Evolutionary conservation across 2,113 vertebrate genomes (phyloP), one percentile per base, ranked within the genome.

Genomic region (Nettapus auritus): DNA sequence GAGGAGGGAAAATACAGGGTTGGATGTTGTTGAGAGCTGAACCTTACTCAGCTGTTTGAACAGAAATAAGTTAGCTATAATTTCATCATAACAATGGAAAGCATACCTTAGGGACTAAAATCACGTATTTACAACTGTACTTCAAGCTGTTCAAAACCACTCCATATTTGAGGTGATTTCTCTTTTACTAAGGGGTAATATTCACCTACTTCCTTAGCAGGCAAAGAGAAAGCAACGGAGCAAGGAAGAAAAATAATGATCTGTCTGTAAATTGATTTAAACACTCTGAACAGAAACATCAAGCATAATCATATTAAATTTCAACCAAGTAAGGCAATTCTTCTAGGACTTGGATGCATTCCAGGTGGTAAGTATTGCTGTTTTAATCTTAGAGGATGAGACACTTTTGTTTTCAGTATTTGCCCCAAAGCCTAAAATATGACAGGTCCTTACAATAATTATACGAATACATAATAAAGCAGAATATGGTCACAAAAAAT

Each of bases 301-400:
- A 89, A 76, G 40, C 31, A 69, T 20, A 62, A 74, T 26, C 4
- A 33, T 60, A 89, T 40, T 40, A 75, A 88, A 91, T 86, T 63
- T 46, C 2, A 0, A 76, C 13, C 13, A 89, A 82, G 28, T 26
- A 67, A 94, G 42, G 33, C 70, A 85, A 17, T 34, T 85, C 80
- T 89, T 63, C 33, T 53, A 82, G 67, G 36, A 69, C 31, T 89
- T 75, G 75, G 57, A 89, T 33, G 44, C 46, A 78, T 36, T 69
- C 38, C 50, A 74, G 70, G 62, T 16, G 89, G 85, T 93, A 94
- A 96, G 94, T 94, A 96, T 62, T 67, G 34, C 36, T 81, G 33
- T 52, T 70, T 38, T 63, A 44, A 80, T 60, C 73, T 53, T 82
- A 86, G 38, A 79, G 8, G 14, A 36, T 60, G 48, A 89, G 42